Percentiles rank a stretch among this genome's conserved stretches.
phyloP scores from a whole-genome alignment of 2,888 invertebrate genomes.

The Xestia sexstrigata region DNA sequence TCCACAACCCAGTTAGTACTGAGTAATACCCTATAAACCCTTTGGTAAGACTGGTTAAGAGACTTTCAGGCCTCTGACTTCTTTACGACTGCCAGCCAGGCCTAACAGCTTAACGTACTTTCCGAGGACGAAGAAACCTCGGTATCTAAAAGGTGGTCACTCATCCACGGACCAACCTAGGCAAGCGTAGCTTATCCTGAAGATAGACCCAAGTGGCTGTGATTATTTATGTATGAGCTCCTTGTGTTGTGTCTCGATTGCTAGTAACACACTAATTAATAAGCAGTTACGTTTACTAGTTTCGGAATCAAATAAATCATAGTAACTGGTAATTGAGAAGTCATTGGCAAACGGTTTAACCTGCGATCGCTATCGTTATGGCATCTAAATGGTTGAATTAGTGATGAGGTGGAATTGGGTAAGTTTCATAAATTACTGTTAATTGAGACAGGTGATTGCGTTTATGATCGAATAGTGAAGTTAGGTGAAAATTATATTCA shows the following conservation, averaged over 20 bases:
- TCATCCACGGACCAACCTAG: neutral
- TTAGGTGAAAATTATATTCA: neutral
- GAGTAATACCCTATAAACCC: no score
- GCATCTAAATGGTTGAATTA: slow-evolving; percentile 26
- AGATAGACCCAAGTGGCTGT: neutral
- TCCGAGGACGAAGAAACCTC: neutral
- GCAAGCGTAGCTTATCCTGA: neutral
- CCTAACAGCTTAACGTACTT: neutral
- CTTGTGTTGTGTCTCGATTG: slow-evolving; percentile 38
- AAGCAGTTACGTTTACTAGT: slow-evolving; percentile 71
- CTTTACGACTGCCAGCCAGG: neutral
- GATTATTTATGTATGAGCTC: neutral
- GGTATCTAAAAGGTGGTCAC: neutral
- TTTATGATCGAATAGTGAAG: neutral
- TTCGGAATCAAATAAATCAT: slow-evolving; percentile 76
- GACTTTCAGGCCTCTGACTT: neutral
- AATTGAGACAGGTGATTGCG: slow-evolving; percentile 25
- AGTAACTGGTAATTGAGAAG: slow-evolving; percentile 54
- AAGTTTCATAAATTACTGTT: slow-evolving; percentile 20
- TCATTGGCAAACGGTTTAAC: slow-evolving; percentile 52
- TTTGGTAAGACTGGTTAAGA: neutral
- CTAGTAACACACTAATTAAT: slow-evolving; percentile 78
- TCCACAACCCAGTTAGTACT: neutral
- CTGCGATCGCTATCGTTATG: slow-evolving; percentile 34
- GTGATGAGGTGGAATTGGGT: slow-evolving; percentile 20